These are phyloP conservation scores for Catajapyx aquilonaris DNA, from an alignment of 1,140 invertebrate species.

Conservation along the genomic window DNA sequence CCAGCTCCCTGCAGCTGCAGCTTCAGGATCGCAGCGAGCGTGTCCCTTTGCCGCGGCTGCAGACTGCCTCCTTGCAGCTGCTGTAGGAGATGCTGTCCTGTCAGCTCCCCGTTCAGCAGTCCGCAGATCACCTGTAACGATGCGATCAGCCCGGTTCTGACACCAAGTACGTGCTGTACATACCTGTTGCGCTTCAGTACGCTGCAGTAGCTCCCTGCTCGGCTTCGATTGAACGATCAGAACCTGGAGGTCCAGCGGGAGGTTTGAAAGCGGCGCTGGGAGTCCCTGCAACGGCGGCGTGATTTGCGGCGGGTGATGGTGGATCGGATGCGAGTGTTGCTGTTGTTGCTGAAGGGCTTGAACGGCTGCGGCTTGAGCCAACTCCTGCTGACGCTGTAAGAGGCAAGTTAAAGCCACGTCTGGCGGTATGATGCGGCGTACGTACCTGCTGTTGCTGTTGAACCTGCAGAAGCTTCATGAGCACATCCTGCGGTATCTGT, in stretches of 20 bases:
- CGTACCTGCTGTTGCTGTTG: conserved; percentile 24
- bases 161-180: conserved; percentile 1
- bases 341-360: conserved; percentile 27
- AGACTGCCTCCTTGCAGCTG: conserved; percentile 46
- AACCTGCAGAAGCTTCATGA: conserved; percentile 27
- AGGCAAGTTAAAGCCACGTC: conserved; percentile 7
- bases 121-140: conserved; percentile 15
- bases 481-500: conserved; percentile 26
- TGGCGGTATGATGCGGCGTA: conserved; percentile 12
- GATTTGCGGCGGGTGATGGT: too few species aligned
- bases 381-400: conserved; percentile 17
- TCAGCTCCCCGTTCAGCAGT: conserved; percentile 47
- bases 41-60: conserved; percentile 44
- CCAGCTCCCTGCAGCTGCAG: conserved; percentile 15
- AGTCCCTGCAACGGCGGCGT: too few species aligned
- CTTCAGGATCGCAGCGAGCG: conserved; percentile 43
- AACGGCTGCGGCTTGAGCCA: conserved; percentile 8
- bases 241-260: conserved; percentile 29
- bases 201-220: conserved; percentile 35
- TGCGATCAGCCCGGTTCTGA: conserved; percentile 2
- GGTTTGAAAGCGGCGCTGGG: conserved; percentile 17
- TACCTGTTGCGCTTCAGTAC: conserved; percentile 45
- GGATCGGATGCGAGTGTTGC: conserved; percentile 13
- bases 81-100: conserved; percentile 44
- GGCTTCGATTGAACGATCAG: conserved; percentile 27